Conservation (phyloP, 2,888 invertebrate genomes). For the Parasteatoda lunata region DNA sequence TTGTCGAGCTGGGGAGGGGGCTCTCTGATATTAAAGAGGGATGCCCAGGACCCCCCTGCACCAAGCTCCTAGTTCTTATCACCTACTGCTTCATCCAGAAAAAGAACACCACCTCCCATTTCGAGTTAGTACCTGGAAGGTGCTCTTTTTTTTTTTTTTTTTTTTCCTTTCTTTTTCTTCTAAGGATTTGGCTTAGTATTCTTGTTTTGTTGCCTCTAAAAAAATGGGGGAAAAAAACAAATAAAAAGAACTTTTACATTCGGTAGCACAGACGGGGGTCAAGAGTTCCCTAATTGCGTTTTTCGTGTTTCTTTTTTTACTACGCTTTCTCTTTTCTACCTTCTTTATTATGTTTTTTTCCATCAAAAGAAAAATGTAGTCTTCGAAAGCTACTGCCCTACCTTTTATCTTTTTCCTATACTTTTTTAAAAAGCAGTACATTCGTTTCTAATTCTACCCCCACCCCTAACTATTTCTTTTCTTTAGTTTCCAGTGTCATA, state of each 20-base stretch:
- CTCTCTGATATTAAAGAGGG: background rate
- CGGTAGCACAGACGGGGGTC: conserved; percentile 65
- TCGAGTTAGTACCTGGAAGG: conserved; percentile 23
- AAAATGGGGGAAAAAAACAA: background rate
- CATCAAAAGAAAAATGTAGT: conserved; percentile 14
- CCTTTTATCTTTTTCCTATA: conserved; percentile 13
- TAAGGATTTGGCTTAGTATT: background rate
- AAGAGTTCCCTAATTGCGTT: conserved; percentile 68
- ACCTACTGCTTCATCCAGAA: conserved; percentile 21
- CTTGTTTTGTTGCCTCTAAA: background rate
- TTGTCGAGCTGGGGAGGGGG: conserved; percentile 17
- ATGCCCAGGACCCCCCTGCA: background rate
- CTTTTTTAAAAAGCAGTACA: background rate
- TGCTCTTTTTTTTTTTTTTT: conserved; percentile 25
- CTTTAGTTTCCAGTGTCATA: conserved; percentile 42
- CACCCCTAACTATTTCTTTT: background rate
- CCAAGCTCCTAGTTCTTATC: conserved; percentile 45
- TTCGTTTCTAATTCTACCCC: conserved; percentile 4
- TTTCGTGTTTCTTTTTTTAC: conserved; percentile 47
- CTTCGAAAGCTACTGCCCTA: conserved; percentile 38
- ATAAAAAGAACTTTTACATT: conserved; percentile 19
- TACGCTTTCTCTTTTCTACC: background rate
- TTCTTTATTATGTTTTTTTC: conserved; percentile 31
- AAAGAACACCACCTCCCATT: conserved; percentile 28
- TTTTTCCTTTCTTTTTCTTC: conserved; percentile 9